Percentiles rank a stretch among this genome's conserved stretches.
These are phyloP conservation scores for Protaetia brevitarsis DNA, from an alignment of 1,140 invertebrate genomes.

Conservation along the genomic window DNA sequence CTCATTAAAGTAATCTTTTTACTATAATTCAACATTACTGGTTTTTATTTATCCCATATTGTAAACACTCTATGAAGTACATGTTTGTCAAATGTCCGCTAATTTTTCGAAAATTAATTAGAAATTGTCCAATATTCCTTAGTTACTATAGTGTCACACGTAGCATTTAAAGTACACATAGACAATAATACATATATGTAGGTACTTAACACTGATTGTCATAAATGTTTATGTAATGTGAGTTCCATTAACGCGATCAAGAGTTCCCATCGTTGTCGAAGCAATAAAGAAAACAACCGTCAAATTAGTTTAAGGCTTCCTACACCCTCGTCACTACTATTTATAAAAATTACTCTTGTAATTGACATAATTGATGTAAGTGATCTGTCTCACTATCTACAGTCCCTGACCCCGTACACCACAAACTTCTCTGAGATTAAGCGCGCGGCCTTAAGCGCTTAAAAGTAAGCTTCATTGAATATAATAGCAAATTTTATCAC, in stretches of 20 bases:
- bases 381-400: conserved; percentile 5
- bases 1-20: too few relatives aligned
- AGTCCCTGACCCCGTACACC: conserved; percentile 9
- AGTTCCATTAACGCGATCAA: neutral
- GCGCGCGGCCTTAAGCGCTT: neutral
- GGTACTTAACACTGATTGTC: too few relatives aligned
- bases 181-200: too few relatives aligned
- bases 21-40: too few relatives aligned
- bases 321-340: conserved; percentile 15
- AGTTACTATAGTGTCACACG: too few relatives aligned
- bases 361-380: conserved; percentile 14
- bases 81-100: too few relatives aligned
- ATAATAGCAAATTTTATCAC: neutral
- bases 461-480: neutral
- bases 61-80: too few relatives aligned
- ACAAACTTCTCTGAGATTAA: conserved; percentile 14
- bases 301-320: neutral
- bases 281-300: conserved; percentile 3
- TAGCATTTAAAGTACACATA: too few relatives aligned
- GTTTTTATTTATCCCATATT: too few relatives aligned
- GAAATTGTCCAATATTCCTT: too few relatives aligned
- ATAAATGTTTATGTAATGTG: conserved; percentile 9
- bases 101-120: too few relatives aligned
- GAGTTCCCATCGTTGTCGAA: neutral
- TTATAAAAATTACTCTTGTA: conserved; percentile 14